Evolutionary conservation across 1,140 invertebrate genomes (phyloP), one percentile per base, ranked within the genome.

Genomic region (Leptopilina clavipes): DNA sequence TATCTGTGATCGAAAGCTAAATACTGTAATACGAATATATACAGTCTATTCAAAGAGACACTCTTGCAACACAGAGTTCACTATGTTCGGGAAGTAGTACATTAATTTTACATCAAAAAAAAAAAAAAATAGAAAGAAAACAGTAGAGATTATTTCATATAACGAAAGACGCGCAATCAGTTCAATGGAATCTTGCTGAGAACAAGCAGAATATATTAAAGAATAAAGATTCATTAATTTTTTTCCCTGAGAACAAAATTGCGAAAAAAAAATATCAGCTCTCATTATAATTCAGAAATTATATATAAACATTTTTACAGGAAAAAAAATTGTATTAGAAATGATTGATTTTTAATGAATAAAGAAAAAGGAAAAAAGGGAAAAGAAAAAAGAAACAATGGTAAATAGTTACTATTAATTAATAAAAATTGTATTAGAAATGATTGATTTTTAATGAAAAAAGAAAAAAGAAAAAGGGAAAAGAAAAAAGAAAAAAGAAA

Each of bases 21-120:
- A 76, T 78, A 74, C 70, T 59, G 52, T 78, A 73, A 81, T 75
- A 31, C 73, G 31, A 76, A 31, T 31, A 2, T 5, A 31, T 2
- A 31, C 25, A 31, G n/a, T 70, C 40, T 59, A 70, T 74, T 17
- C 14, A 59, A 14, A 65, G 56, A 65, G 12, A 65, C 59, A 17
- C 6, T 65, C 54, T 74, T 74, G 44, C 73, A 25, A 74, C 73
- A 74, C 25, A 31, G 73, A 74, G 25, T n/a, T 25, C 71, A 80
- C 48, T 40, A 9, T 65, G 25, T 31, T 31, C 56, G 17, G 37
- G 70, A 78, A 81, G 75, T 73, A 81, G 76, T 78, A 76, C 76
- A 77, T 81, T 76, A 54, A 75, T 76, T 78, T 78, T 59, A 37
- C 19, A 22, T 25, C 25, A 31, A 40, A 40, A 40, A 40, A 40